Evolutionary conservation across 2,113 vertebrate genomes (phyloP), one percentile per base, ranked within the genome.

Genomic region (Todiramphus saurophagus): DNA sequence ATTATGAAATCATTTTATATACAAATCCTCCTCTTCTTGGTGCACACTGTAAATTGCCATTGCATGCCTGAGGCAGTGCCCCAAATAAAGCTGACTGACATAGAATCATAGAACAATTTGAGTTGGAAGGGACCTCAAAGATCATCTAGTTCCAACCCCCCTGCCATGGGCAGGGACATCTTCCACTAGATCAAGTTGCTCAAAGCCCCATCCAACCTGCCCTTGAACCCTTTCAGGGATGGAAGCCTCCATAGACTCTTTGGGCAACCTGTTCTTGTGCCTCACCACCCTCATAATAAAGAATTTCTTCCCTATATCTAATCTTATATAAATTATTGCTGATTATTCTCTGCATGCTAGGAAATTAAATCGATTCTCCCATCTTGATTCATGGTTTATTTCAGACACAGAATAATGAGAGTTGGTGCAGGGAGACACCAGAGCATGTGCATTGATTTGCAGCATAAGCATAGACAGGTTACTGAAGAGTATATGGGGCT

Each of bases 11-110:
- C 4, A 89, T 76, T 95, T 94, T 78, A 6, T 62, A 33, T 48
- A 90, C 60, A 96, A 94, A 96, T 94, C 64, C 73, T 92, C 11
- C 53, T 80, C 69, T 93, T 72, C 63, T 85, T 87, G 68, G 14
- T 96, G 56, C 11, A 10, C 81, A 23, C 72, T 0, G 0, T 77
- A 62, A 74, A 46, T 82, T 79, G 56, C 27, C 10, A 3, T 84
- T 79, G 33, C 25, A 33, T 13, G 56, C 81, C 72, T 2, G 8
- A 79, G 62, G 55, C 83, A 88, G 56, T 82, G 66, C 74, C 86
- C 68, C 53, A 73, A 15, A 67, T 83, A 87, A 79, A 91, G 66
- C 53, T 2, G 18, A 59, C 31, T 78, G 56, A 48, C 46, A 50
- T 28, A 50, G 46, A 27, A 50, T 35, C 20, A 25, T 50, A 27